phyloP scores from a whole-genome alignment of 2,113 vertebrate genomes.

The Phoenicopterus ruber region DNA sequence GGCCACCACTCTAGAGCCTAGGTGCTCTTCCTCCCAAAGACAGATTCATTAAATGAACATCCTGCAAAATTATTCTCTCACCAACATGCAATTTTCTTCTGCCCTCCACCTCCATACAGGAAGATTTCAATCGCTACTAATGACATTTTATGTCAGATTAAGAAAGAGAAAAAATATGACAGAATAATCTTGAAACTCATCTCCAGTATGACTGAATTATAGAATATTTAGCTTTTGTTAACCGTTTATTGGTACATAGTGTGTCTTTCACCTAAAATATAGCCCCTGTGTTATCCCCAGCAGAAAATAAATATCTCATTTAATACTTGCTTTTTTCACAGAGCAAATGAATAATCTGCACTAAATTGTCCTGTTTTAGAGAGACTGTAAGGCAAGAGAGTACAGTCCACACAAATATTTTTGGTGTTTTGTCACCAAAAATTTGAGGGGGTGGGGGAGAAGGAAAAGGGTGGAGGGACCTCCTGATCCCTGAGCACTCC shows the following conservation, averaged over 20 bases:
- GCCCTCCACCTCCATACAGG: not conserved
- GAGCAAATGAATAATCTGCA: not conserved
- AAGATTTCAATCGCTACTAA: not conserved
- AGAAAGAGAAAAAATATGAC: not conserved
- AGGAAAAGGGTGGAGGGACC: not conserved
- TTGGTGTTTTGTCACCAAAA: not conserved
- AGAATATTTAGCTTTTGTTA: not conserved
- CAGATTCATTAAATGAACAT: not conserved
- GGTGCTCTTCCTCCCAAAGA: not conserved
- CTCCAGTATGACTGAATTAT: not conserved
- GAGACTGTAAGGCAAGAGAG: not conserved
- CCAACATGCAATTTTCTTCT: not conserved
- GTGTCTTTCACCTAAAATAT: not conserved
- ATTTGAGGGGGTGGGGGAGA: not conserved
- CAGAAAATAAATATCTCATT: not conserved
- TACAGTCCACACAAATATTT: not conserved
- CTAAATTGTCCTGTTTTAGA: not conserved
- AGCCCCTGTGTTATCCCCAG: not conserved
- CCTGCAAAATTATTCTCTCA: not conserved
- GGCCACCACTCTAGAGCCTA: not conserved
- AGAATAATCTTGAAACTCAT: not conserved
- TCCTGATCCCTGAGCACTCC: not conserved
- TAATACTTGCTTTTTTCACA: not conserved
- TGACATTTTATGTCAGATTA: not conserved
- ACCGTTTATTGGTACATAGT: not conserved